Evolutionary conservation across 2,113 vertebrate genomes (phyloP), one percentile per base, ranked within the genome.

Genomic region (Cebidichthys violaceus): DNA sequence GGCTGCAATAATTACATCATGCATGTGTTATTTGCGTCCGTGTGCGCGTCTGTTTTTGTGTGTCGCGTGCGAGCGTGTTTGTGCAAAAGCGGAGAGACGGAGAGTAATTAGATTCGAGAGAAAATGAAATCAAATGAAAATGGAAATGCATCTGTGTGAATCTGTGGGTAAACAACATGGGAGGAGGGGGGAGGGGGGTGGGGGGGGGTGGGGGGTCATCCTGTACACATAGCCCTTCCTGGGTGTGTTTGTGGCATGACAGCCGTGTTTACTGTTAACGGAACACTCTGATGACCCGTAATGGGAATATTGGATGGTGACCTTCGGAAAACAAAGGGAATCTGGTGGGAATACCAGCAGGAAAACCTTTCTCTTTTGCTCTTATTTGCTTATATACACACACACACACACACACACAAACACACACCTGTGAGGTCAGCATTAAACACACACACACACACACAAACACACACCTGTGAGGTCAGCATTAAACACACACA

Each of bases 1-100:
- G 62, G 67, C 78, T 87, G 88, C 87, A 93, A 92, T 92, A 87
- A 90, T 93, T 92, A 88, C 93, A 91, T 93, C 91, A 93, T 79
- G 86, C 75, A 80, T 79, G 41, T 90, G 79, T 84, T 89, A 88
- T 90, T 88, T 91, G 80, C 85, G 83, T 88, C 69, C 15, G 37
- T 76, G 84, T 57, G 10, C 41, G 37, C 33, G 27, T 55, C 66
- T 84, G 37, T 79, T 52, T 77, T n/a, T 83, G 29, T 50, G 43
- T 83, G 37, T 52, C 31, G 18, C 13, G 68, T 14, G 47, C 59
- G 50, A 45, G 50, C 50, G n/a, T 41, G 39, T 55, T 35, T 75
- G n/a, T 27, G 41, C 33, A 15, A 70, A 74, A 50, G 65, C 45
- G 71, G 60, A 20, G 33, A 65, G 73, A 18, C 52, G 76, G 72